phyloP scores from a whole-genome alignment of 1,140 invertebrate species.

The Zeugodacus cucurbitae region DNA sequence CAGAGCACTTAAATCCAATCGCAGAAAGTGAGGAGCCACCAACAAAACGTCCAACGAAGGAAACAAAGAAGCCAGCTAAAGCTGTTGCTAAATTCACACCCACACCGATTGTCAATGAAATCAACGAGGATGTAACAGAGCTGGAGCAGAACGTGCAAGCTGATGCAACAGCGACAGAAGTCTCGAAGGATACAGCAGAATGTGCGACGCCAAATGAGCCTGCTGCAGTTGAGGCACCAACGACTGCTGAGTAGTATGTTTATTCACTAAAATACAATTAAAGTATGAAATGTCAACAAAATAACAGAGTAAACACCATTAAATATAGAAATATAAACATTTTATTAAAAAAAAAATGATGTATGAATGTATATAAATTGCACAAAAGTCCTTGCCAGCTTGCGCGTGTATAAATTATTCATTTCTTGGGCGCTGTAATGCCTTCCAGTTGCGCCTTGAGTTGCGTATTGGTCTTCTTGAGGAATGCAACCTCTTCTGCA shows the following conservation, averaged over 20 bases:
- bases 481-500: conserved; percentile 87
- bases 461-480: conserved; percentile 94
- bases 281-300: background rate
- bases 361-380: background rate
- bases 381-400: background rate
- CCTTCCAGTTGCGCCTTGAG: conserved; percentile 93
- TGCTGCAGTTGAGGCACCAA: background rate
- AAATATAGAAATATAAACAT: conserved; percentile 27
- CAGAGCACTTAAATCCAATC: background rate
- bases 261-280: background rate
- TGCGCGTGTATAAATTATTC: conserved; percentile 55
- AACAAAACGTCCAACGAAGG: conserved; percentile 51
- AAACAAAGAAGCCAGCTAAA: conserved; percentile 48
- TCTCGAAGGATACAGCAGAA: background rate
- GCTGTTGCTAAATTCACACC: conserved; percentile 66
- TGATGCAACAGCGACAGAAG: no score
- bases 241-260: background rate
- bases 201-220: background rate
- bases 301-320: background rate
- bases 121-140: conserved; percentile 51
- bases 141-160: conserved; percentile 8
- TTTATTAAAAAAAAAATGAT: conserved; percentile 41
- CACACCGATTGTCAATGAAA: conserved; percentile 66
- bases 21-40: conserved; percentile 51
- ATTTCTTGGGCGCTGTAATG: conserved; percentile 92